phyloP scores from a whole-genome alignment of 2,797 vertebrate genomes.

The Pyrrhura leucotis region DNA sequence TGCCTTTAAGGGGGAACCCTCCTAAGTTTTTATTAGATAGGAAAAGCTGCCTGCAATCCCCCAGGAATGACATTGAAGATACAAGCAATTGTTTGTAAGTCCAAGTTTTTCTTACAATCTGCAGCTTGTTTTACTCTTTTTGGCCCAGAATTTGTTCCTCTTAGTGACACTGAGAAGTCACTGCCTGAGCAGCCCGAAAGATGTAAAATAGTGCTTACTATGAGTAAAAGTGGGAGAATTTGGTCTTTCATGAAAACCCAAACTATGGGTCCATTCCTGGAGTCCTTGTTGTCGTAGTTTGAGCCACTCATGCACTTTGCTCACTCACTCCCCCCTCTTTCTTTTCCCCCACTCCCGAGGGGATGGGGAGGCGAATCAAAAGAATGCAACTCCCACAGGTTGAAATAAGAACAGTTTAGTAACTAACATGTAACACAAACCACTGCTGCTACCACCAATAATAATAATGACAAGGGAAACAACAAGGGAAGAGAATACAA shows the following conservation, averaged over 20 bases:
- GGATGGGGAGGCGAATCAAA: no score
- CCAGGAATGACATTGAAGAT: background rate
- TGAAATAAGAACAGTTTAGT: no score
- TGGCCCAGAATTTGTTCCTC: background rate
- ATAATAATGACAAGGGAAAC: no score
- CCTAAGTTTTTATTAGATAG: background rate
- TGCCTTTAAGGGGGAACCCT: background rate
- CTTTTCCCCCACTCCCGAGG: no score
- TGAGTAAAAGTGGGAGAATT: background rate
- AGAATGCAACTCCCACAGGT: no score
- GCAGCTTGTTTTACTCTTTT: background rate
- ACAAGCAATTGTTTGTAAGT: background rate
- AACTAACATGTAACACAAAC: no score
- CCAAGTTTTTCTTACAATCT: background rate
- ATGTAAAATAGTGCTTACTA: background rate
- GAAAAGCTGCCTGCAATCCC: background rate
- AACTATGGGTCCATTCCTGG: background rate
- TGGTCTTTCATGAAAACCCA: background rate
- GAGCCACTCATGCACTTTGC: no score
- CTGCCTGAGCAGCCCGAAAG: background rate
- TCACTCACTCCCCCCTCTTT: no score
- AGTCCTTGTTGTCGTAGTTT: background rate
- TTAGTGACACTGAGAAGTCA: background rate
- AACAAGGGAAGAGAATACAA: no score
- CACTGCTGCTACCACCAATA: no score